These are phyloP conservation scores for Notospermus geniculatus DNA, from an alignment of 1,140 invertebrate species.

Conservation along the genomic window DNA sequence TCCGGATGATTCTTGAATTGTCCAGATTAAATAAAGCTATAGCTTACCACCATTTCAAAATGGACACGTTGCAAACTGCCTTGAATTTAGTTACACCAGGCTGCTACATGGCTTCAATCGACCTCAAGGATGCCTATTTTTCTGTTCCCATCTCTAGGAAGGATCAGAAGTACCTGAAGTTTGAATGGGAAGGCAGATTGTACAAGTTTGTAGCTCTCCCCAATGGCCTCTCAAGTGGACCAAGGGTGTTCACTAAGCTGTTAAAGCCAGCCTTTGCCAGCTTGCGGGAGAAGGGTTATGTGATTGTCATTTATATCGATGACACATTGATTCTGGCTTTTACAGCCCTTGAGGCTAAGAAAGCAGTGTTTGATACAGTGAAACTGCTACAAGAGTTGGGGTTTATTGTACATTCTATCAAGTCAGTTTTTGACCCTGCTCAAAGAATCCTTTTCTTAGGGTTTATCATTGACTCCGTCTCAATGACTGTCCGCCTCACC, in stretches of 20 bases:
- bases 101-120: conserved; percentile 9
- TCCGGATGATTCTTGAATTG: conserved; percentile 9
- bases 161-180: conserved; percentile 9
- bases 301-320: not conserved
- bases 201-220: conserved; percentile 11
- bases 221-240: not conserved
- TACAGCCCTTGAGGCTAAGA: not conserved
- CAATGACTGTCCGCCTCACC: not conserved
- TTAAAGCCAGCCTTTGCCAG: conserved; percentile 9
- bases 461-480: not conserved
- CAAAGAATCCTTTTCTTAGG: not conserved
- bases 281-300: not conserved
- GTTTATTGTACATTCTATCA: not conserved
- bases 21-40: conserved; percentile 5
- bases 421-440: not conserved
- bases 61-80: too few relatives aligned
- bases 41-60: conserved; percentile 12
- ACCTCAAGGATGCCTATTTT: too few relatives aligned
- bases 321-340: too few relatives aligned
- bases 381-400: not conserved
- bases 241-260: conserved; percentile 10
- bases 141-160: not conserved
- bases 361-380: not conserved
- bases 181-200: not conserved
- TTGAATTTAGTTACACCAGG: not conserved